Conservation (phyloP, 2,888 invertebrate species). For the Rhabditophanes sp. region DNA sequence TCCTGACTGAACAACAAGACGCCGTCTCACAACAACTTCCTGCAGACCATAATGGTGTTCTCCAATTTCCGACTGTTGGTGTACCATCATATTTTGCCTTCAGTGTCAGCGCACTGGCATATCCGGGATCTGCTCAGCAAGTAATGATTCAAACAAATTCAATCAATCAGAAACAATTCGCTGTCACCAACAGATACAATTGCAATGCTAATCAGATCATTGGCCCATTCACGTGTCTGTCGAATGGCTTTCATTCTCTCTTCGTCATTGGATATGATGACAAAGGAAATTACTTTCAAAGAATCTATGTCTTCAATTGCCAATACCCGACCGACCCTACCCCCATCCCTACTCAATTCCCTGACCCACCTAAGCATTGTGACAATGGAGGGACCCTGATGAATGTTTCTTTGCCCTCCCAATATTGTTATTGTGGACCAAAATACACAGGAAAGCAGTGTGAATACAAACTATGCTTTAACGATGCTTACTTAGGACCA, state of each 20-base stretch:
- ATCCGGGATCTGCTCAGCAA: slow-evolving; percentile 1
- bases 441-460: slow-evolving; percentile 18
- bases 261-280: slow-evolving; percentile 14
- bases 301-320: slow-evolving; percentile 25
- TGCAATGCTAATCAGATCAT: slow-evolving; percentile 17
- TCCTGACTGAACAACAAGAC: slow-evolving; percentile 14
- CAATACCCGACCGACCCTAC: slow-evolving; percentile 7
- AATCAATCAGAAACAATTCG: slow-evolving; percentile 1
- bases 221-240: slow-evolving; percentile 10
- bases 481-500: slow-evolving; percentile 14
- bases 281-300: slow-evolving; percentile 20
- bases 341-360: slow-evolving; percentile 4
- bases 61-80: slow-evolving; percentile 13
- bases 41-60: slow-evolving; percentile 13
- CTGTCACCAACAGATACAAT: slow-evolving; percentile 16
- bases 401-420: slow-evolving; percentile 9
- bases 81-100: slow-evolving; percentile 14
- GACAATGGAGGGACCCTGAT: slow-evolving; percentile 18
- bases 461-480: slow-evolving; percentile 17
- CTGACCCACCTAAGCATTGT: slow-evolving; percentile 13
- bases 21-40: slow-evolving; percentile 12
- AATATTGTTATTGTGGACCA: slow-evolving; percentile 23
- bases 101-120: slow-evolving; percentile 4
- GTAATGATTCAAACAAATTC: background rate
- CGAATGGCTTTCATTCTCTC: background rate